Base-by-base conservation (phyloP, 2,113 vertebrate species). In the Grallaria varia region DNA sequence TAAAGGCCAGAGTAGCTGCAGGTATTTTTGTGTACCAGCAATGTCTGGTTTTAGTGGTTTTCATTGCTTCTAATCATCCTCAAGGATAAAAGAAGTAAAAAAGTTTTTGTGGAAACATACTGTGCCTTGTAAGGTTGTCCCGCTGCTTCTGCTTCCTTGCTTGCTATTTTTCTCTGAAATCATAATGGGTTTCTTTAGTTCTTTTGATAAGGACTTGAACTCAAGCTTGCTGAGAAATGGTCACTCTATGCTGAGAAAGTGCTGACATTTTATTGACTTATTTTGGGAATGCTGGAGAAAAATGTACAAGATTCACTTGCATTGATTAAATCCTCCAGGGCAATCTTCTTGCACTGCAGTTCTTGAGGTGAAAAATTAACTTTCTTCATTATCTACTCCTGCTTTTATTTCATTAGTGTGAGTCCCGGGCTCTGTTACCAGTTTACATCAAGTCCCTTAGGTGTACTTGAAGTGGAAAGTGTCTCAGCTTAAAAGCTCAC, bases 281-380 rank as follows among this genome's bases (percentile, higher is more conserved):
- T 49, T 96, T 93, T 86, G 79, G 77, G 86, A 84, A 80, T 91
- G 71, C 14, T 69, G 53, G 74, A 93, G 76, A 69, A 91, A 92
- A 93, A 79, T 44, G 89, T 4, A 84, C 79, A 86, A 79, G 92
- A 93, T 94, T 93, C 74, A 59, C 79, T 95, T 76, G 40, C 95
- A 95, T 91, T 89, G 92, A 97, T 97, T 95, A 87, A 95, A 93
- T 56, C 87, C 91, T 93, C 53, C 66, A 49, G 90, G 83, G 86
- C 73, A 82, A 20, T 90, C 86, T 88, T 96, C 56, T 95, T 89
- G 84, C 39, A 35, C 40, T 92, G 84, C 69, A 33, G 62, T 69
- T 75, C 92, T 93, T 33, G 24, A 67, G 92, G 92, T 93, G 90
- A 83, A 90, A 92, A 96, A 90, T 84, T 93, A 93, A 94, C 91